Percentiles rank a stretch among this genome's conserved stretches.
phyloP scores from a whole-genome alignment of 2,113 vertebrate species.

The Archocentrus centrarchus region DNA sequence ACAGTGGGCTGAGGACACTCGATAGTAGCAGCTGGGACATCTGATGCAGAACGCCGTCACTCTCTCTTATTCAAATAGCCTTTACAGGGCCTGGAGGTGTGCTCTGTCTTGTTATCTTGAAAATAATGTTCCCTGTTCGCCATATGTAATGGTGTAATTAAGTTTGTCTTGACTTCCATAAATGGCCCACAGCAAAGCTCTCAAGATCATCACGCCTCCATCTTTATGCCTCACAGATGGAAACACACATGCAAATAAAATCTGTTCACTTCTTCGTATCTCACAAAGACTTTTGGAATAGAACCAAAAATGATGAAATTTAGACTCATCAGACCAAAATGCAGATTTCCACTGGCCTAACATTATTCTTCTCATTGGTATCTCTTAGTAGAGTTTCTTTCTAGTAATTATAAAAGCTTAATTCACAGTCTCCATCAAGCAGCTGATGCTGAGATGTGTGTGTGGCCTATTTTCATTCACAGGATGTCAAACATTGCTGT shows the following conservation, averaged over 20 bases:
- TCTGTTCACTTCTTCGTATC: not conserved
- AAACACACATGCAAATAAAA: not conserved
- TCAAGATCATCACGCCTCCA: not conserved
- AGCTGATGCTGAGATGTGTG: not conserved
- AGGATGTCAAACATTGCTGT: conserved; percentile 5
- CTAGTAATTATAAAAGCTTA: rapidly evolving
- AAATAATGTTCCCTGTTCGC: not conserved
- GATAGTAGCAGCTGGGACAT: not conserved
- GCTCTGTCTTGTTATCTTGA: not conserved
- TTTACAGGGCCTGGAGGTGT: not conserved
- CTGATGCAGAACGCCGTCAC: not conserved
- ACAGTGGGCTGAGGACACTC: not conserved
- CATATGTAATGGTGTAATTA: not conserved
- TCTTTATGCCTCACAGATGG: not conserved
- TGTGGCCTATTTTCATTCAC: not conserved
- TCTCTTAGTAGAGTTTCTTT: not conserved
- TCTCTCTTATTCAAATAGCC: not conserved
- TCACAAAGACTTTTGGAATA: not conserved
- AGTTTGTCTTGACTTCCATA: not conserved
- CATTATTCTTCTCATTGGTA: not conserved
- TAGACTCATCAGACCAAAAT: too few relatives aligned
- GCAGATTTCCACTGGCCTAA: too few relatives aligned
- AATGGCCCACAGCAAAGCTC: not conserved
- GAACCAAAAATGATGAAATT: not conserved
- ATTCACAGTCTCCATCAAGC: not conserved